phyloP scores from a whole-genome alignment of 2,797 vertebrate genomes.

The Pseudochaenichthys georgianus region DNA sequence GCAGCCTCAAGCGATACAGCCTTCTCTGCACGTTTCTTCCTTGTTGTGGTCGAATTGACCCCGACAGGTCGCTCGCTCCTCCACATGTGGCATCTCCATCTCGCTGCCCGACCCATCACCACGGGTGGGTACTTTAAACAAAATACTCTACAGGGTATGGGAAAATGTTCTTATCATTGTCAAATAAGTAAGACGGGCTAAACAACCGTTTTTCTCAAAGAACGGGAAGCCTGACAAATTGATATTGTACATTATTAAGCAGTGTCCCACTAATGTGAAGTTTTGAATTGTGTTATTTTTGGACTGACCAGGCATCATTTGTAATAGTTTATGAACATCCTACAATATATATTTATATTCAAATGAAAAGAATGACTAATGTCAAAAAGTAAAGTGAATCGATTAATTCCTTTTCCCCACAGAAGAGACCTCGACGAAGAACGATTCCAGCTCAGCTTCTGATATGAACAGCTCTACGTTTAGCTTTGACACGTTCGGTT shows the following conservation, averaged over 20 bases:
- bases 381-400: neutral
- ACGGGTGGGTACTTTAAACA: slow-evolving; percentile 85
- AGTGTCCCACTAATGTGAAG: neutral
- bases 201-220: neutral
- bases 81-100: slow-evolving; percentile 97
- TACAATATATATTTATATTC: too few species aligned
- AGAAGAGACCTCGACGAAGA: slow-evolving; percentile 83
- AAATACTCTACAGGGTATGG: neutral
- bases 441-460: slow-evolving; percentile 42
- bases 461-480: slow-evolving; percentile 65
- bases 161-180: neutral
- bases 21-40: slow-evolving; percentile 95
- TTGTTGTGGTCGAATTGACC: slow-evolving; percentile 93
- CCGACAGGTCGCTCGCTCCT: slow-evolving; percentile 87
- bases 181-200: neutral
- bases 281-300: neutral
- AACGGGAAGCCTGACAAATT: neutral
- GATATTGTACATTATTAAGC: neutral
- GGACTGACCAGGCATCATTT: too few species aligned
- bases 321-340: neutral
- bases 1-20: slow-evolving; percentile 66
- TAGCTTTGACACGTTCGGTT: slow-evolving; percentile 64
- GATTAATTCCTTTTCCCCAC: slow-evolving; percentile 21
- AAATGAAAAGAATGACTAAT: neutral
- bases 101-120: slow-evolving; percentile 90